Conservation (phyloP, 2,888 invertebrate species). For the Atrina japonica region DNA sequence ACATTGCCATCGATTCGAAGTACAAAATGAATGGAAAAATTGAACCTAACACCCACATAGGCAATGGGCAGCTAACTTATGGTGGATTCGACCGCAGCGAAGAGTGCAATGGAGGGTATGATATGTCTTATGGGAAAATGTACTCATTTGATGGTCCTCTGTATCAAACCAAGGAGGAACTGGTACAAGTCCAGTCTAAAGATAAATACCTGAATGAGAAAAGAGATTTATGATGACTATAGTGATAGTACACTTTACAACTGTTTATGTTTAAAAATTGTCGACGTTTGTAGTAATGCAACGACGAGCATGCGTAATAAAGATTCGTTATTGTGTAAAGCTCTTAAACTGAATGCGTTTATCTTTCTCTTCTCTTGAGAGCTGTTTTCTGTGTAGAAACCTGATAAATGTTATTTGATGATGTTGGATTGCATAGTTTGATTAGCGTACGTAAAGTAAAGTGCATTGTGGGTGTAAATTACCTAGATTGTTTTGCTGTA, state of each 20-base stretch:
- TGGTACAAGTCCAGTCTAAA: slow-evolving; percentile 68
- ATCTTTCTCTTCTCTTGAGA: too few species aligned
- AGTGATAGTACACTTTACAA: neutral
- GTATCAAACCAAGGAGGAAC: slow-evolving; percentile 72
- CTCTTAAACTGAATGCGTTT: too few species aligned
- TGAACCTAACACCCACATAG: slow-evolving; percentile 22
- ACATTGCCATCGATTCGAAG: slow-evolving; percentile 17
- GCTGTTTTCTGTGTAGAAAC: too few species aligned
- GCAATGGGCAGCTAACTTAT: slow-evolving; percentile 29
- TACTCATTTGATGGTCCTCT: slow-evolving; percentile 62
- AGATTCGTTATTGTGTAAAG: too few species aligned
- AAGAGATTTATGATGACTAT: slow-evolving; percentile 57
- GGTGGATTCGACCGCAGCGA: slow-evolving; percentile 49
- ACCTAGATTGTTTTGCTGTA: too few species aligned
- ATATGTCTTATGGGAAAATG: slow-evolving; percentile 54
- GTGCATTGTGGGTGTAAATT: too few species aligned
- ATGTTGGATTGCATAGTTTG: too few species aligned
- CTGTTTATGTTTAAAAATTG: too few species aligned
- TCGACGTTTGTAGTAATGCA: too few species aligned
- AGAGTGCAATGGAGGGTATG: slow-evolving; percentile 47
- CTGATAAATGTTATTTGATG: too few species aligned
- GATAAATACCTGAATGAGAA: slow-evolving; percentile 67
- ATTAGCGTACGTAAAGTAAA: too few species aligned
- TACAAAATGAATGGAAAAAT: slow-evolving; percentile 23
- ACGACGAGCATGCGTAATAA: too few species aligned